A percentile compares a stretch with the other conserved stretches of the same genome.
phyloP scores from a whole-genome alignment of 2,113 vertebrate genomes.

The Poeciliopsis prolifica region DNA sequence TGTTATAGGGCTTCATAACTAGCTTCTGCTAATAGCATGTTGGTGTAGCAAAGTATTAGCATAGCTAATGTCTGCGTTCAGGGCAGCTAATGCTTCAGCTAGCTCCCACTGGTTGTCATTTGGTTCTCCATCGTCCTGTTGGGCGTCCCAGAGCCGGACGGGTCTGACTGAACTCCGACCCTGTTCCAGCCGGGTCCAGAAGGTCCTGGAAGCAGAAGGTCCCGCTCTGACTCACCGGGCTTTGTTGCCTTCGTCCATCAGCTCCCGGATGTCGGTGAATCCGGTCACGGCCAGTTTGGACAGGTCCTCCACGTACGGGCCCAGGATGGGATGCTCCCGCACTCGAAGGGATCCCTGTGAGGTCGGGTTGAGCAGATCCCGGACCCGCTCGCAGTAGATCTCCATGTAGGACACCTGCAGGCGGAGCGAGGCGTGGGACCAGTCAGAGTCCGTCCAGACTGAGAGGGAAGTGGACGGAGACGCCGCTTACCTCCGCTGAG shows the following conservation, averaged over 20 bases:
- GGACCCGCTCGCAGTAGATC: constrained; percentile 91
- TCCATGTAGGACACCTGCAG: constrained; percentile 92
- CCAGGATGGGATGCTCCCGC: constrained; percentile 89
- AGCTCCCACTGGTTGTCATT: too few species aligned
- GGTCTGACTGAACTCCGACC: too few species aligned
- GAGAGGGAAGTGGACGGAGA: neutral
- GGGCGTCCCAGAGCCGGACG: too few species aligned
- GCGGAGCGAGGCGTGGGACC: neutral
- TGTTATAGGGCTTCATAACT: too few species aligned
- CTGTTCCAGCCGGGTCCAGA: too few species aligned
- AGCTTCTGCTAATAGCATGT: too few species aligned
- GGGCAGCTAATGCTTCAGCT: too few species aligned
- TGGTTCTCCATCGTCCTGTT: too few species aligned
- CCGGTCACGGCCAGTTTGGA: constrained; percentile 89
- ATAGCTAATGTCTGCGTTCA: too few species aligned
- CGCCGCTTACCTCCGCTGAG: constrained; percentile 85
- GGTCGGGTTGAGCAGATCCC: constrained; percentile 87
- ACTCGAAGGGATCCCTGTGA: constrained; percentile 85
- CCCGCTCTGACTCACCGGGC: constrained; percentile 77
- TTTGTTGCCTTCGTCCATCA: constrained; percentile 92
- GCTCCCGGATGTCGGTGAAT: constrained; percentile 84
- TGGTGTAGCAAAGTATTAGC: too few species aligned
- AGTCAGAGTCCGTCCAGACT: neutral
- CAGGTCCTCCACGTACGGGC: constrained; percentile 89
- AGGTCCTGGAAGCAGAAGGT: neutral